Evolutionary conservation across 2,797 vertebrate species (phyloP).

Genomic region (Avahi laniger): DNA sequence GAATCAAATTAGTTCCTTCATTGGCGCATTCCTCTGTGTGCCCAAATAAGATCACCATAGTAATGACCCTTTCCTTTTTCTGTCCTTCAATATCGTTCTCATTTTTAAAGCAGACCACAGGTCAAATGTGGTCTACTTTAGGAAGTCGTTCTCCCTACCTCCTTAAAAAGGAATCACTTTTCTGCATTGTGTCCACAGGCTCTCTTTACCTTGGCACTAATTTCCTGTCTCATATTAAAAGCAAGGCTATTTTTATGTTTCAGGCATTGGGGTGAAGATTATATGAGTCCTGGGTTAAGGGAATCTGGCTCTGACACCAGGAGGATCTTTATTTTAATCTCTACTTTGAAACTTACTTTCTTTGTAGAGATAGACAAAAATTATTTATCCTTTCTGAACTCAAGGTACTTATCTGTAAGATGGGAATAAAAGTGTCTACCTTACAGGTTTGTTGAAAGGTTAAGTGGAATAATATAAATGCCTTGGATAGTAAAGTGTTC

Average conservation of each 20-base stretch:
- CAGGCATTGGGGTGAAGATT: background rate
- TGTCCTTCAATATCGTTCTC: background rate
- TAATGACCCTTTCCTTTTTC: background rate
- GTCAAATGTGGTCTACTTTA: background rate
- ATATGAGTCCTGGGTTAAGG: background rate
- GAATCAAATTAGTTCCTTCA: background rate
- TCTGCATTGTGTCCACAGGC: background rate
- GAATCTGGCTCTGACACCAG: background rate
- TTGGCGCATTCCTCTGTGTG: background rate
- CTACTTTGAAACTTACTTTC: background rate
- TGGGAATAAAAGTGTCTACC: background rate
- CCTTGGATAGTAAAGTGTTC: background rate
- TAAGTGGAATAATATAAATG: background rate
- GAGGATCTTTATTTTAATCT: background rate
- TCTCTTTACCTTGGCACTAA: background rate
- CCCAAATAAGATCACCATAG: background rate
- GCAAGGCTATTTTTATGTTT: background rate
- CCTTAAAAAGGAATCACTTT: background rate
- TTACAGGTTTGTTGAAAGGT: background rate
- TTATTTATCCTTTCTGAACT: background rate
- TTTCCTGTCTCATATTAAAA: background rate
- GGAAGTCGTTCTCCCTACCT: fast-evolving
- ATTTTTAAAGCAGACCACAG: background rate
- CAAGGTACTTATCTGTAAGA: background rate
- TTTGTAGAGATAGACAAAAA: background rate